phyloP scores from a whole-genome alignment of 1,140 invertebrate species.

The Tribolium castaneum region DNA sequence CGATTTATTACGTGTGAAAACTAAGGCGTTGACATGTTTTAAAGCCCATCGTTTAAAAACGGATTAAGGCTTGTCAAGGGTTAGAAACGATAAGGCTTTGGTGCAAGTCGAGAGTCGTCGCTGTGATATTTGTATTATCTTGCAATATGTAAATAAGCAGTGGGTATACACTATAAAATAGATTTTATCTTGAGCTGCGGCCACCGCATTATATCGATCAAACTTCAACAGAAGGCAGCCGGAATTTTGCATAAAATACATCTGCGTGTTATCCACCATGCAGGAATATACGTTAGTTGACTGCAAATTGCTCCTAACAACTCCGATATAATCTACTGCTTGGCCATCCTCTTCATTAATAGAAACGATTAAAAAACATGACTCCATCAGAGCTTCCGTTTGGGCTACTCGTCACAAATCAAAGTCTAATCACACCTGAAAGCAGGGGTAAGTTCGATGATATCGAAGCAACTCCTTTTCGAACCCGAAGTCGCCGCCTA shows the following conservation, averaged over 20 bases:
- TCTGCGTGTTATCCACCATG: slow-evolving; percentile 31
- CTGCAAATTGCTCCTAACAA: slow-evolving; percentile 26
- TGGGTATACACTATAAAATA: slow-evolving; percentile 13
- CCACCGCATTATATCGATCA: slow-evolving; percentile 40
- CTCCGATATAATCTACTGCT: slow-evolving; percentile 5
- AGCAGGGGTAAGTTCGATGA: background rate
- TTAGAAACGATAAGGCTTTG: slow-evolving; percentile 10
- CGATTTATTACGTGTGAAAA: slow-evolving; percentile 41
- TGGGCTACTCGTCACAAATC: background rate
- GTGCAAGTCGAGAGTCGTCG: background rate
- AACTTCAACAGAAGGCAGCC: slow-evolving; percentile 38
- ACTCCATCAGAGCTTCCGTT: background rate
- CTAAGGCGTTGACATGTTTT: slow-evolving; percentile 12
- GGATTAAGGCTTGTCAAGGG: slow-evolving; percentile 16
- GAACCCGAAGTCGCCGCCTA: background rate
- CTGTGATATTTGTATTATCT: slow-evolving; percentile 7
- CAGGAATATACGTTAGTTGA: slow-evolving; percentile 21
- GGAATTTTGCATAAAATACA: slow-evolving; percentile 42
- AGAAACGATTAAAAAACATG: background rate
- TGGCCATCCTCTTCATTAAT: slow-evolving; percentile 11
- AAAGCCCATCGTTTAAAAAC: slow-evolving; percentile 23
- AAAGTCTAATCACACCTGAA: background rate
- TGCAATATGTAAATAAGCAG: slow-evolving; percentile 31
- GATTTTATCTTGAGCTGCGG: slow-evolving; percentile 17
- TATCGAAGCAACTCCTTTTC: background rate